Base-by-base conservation (phyloP, 2,113 vertebrate genomes). In the Patagioenas fasciata region DNA sequence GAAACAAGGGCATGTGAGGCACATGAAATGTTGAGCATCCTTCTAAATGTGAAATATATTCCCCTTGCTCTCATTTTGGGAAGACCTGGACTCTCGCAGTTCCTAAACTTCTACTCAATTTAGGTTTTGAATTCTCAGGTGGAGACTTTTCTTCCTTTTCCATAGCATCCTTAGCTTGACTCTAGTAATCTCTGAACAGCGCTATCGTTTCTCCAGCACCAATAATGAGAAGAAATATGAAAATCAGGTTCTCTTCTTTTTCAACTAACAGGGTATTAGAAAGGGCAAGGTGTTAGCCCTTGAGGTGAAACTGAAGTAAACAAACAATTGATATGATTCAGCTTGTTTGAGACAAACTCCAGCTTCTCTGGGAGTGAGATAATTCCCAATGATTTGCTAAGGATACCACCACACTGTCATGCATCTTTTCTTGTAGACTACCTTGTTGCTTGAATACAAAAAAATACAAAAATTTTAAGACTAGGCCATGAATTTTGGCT, bases 1-100 rank as follows among this genome's bases (percentile, higher is more conserved):
- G 58, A 83, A 58, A 75, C 72, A 72, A 53, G 4, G 15, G 4
- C 23, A 47, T 0, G 0, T 42, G 24, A 66, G 28, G 25, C 50
- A 50, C 20, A 88, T 44, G 25, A 70, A 47, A 47, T 65, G 32
- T 15, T 74, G n/a, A 67, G 8, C 1, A 2, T 15, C 21, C 36
- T 62, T 57, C 24, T 62, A 88, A 66, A 73, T 31, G 20, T 51
- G 44, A 79, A 80, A 6, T 65, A 26, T 57, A 66, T 61, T 82
- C 17, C 12, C 10, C 23, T 85, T 83, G n/a, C 16, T 88, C 15
- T 86, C 32, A 53, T 78, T 94, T 80, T 71, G 74, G n/a, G n/a
- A 70, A 57, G 13, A 57, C 2, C 15, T 58, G 31, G 14, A 50
- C 40, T 69, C 6, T 65, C 5, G 70, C 36, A 74, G 25, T n/a